A percentile compares a stretch with the other conserved stretches of the same genome.
These are phyloP conservation scores for Coregonus suidteri DNA, from an alignment of 2,797 vertebrate genomes.

Conservation along the genomic window DNA sequence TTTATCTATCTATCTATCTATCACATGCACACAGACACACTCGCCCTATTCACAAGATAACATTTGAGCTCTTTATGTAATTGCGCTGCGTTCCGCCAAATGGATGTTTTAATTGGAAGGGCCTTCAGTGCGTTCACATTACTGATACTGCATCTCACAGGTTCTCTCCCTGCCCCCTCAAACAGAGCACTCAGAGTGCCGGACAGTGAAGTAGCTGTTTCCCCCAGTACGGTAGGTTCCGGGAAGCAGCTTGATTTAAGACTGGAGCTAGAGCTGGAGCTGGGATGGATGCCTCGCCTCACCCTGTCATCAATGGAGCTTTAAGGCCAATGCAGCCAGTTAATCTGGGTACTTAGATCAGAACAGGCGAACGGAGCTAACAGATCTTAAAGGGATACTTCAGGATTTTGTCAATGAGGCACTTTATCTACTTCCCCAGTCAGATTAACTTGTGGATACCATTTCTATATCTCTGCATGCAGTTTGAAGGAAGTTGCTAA, in stretches of 20 bases:
- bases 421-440: neutral
- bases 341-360: neutral
- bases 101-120: conserved; percentile 62
- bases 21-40: conserved; percentile 24
- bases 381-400: neutral
- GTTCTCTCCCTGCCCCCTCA: conserved; percentile 22
- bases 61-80: conserved; percentile 43
- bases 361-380: neutral
- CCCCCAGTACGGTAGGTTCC: neutral
- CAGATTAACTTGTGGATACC: too few relatives aligned
- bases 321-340: neutral
- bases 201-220: neutral
- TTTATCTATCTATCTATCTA: conserved; percentile 19
- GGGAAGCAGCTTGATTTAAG: neutral
- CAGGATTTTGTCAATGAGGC: neutral
- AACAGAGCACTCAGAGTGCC: neutral
- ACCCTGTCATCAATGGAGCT: neutral
- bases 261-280: neutral
- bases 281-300: neutral
- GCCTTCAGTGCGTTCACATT: conserved; percentile 26
- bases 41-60: conserved; percentile 48
- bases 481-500: neutral
- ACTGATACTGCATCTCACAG: conserved; percentile 46
- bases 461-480: too few relatives aligned
- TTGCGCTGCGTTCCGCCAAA: conserved; percentile 51